phyloP scores from a whole-genome alignment of 2,888 invertebrate genomes.

The Pyrochroa serraticornis region DNA sequence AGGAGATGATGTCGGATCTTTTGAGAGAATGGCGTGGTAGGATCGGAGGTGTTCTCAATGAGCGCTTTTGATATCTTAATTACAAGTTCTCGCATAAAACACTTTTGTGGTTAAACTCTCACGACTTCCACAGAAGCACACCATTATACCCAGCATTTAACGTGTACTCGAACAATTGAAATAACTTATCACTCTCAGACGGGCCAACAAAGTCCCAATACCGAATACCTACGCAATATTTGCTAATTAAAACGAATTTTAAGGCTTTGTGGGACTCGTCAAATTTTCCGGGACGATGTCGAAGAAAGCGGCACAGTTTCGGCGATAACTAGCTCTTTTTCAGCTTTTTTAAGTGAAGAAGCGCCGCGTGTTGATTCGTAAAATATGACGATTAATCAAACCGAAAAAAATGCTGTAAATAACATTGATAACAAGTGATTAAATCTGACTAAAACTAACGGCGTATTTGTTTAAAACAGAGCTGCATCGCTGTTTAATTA shows the following conservation, averaged over 20 bases:
- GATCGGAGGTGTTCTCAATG: constrained; percentile 5
- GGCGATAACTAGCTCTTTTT: no score
- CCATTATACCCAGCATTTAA: constrained; percentile 19
- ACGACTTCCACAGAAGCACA: constrained; percentile 18
- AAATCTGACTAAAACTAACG: no score
- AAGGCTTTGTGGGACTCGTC: neutral
- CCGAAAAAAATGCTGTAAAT: no score
- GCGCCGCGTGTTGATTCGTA: no score
- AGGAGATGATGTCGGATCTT: no score
- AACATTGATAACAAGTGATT: no score
- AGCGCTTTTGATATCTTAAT: constrained; percentile 21
- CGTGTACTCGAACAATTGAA: constrained; percentile 18
- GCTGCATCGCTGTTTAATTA: no score
- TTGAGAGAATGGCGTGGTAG: neutral
- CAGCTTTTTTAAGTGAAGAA: no score
- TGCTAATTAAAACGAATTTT: constrained; percentile 16
- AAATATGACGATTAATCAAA: no score
- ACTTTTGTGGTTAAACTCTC: constrained; percentile 22
- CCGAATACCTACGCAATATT: constrained; percentile 12
- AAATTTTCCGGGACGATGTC: no score
- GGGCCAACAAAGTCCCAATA: constrained; percentile 14
- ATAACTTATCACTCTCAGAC: constrained; percentile 20
- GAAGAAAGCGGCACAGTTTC: no score
- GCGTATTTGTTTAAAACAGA: no score
- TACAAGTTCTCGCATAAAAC: constrained; percentile 19